Percentiles rank a stretch among this genome's conserved stretches.
These are phyloP conservation scores for Plebejus anna DNA, from an alignment of 2,888 invertebrate genomes.

Conservation along the genomic window DNA sequence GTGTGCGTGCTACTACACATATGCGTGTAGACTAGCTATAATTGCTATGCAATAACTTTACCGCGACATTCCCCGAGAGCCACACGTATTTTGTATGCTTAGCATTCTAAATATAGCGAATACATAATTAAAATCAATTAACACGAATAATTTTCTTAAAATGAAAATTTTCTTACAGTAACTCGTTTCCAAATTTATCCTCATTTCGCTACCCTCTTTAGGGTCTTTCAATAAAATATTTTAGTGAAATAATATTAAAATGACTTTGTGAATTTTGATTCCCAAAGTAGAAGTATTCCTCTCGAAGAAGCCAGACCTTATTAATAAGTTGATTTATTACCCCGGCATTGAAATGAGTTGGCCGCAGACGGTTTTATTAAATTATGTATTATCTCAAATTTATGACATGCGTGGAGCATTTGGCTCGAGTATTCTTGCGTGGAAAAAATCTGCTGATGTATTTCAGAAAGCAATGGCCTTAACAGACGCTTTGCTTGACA, in stretches of 20 bases:
- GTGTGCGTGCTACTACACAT: too few species aligned
- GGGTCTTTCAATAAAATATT: constrained; percentile 56
- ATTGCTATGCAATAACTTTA: too few species aligned
- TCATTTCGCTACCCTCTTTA: constrained; percentile 66
- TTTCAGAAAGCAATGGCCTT: not conserved
- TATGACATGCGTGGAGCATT: not conserved
- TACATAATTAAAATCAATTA: constrained; percentile 16
- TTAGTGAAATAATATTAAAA: constrained; percentile 56
- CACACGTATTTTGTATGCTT: not conserved
- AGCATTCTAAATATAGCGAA: not conserved
- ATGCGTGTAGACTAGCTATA: too few species aligned
- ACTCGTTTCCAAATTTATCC: constrained; percentile 58
- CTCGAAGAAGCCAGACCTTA: not conserved
- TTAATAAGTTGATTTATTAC: constrained; percentile 19
- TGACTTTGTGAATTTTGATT: constrained; percentile 45
- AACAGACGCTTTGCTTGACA: not conserved
- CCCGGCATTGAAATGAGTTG: constrained; percentile 14
- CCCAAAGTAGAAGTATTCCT: constrained; percentile 21
- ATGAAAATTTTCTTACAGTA: constrained; percentile 31
- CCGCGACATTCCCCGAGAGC: too few species aligned
- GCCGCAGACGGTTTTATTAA: constrained; percentile 17
- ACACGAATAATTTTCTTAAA: constrained; percentile 16
- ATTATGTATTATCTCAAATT: constrained; percentile 7
- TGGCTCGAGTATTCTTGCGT: not conserved
- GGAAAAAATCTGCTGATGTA: not conserved